A percentile compares a stretch with the other conserved stretches of the same genome.
Evolutionary conservation across 2,888 invertebrate genomes (phyloP).

Genomic region (Chymomyza amoena): DNA sequence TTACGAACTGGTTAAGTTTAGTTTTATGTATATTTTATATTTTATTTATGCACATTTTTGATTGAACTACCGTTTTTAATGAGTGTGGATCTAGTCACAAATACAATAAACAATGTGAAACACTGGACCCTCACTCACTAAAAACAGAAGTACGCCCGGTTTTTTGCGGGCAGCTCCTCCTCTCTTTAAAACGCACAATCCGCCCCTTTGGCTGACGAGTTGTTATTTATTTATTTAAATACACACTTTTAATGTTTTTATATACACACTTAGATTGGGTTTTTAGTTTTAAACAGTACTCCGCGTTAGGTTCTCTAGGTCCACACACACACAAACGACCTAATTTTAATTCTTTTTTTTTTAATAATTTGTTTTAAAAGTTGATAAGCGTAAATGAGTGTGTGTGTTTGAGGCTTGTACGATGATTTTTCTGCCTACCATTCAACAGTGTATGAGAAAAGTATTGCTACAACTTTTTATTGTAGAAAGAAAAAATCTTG

Average conservation of each 20-base stretch:
- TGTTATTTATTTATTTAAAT: not conserved
- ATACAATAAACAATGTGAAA: conserved; percentile 77
- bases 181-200: not conserved
- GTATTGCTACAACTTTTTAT: no score
- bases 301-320: no score
- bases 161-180: not conserved
- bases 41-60: conserved; percentile 28
- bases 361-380: not conserved
- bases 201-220: conserved; percentile 20
- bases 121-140: conserved; percentile 80
- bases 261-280: not conserved
- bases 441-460: no score
- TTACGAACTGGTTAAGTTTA: conserved; percentile 45
- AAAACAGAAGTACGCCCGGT: conserved; percentile 74
- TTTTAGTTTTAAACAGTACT: not conserved
- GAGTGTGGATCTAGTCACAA: conserved; percentile 80
- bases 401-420: conserved; percentile 24
- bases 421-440: not conserved
- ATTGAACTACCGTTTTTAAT: conserved; percentile 78
- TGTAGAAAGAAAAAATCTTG: no score
- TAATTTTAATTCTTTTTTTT: not conserved
- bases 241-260: not conserved
- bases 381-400: conserved; percentile 3
- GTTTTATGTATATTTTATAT: conserved; percentile 20
- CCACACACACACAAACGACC: conserved; percentile 9